These are phyloP conservation scores for Argyresthia goedartella DNA, from an alignment of 2,888 invertebrate genomes.

Conservation along the genomic window DNA sequence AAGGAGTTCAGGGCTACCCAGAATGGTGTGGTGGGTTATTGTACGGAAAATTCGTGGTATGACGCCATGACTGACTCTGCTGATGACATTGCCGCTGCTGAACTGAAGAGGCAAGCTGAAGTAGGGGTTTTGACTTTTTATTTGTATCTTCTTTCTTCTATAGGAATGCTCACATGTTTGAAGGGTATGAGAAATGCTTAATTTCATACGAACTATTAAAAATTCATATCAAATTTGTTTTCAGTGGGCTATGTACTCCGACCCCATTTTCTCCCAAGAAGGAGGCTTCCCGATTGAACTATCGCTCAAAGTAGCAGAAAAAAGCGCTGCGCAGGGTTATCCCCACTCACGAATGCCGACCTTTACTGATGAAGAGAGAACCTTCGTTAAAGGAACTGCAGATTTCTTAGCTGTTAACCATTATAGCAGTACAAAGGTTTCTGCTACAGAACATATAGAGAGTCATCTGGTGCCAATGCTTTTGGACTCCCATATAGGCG, in stretches of 20 bases:
- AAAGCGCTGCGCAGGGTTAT: slow-evolving; percentile 34
- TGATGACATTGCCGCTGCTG: slow-evolving; percentile 37
- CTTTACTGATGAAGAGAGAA: slow-evolving; percentile 44
- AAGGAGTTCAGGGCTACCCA: slow-evolving; percentile 15
- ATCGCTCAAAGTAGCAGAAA: slow-evolving; percentile 28
- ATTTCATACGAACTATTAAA: neutral
- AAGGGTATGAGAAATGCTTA: no score
- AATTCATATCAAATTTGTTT: neutral
- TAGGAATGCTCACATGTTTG: no score
- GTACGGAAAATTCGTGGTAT: slow-evolving; percentile 24
- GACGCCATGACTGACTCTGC: slow-evolving; percentile 34
- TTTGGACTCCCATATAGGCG: slow-evolving; percentile 26
- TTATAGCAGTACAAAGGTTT: neutral
- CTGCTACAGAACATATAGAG: neutral
- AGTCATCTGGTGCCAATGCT: slow-evolving; percentile 23
- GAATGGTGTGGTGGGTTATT: slow-evolving; percentile 30
- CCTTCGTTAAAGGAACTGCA: slow-evolving; percentile 57
- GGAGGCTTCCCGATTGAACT: slow-evolving; percentile 44
- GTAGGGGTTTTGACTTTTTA: no score
- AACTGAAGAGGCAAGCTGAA: slow-evolving; percentile 21
- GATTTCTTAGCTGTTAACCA: slow-evolving; percentile 61
- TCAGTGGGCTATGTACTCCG: slow-evolving; percentile 24
- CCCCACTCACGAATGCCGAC: slow-evolving; percentile 33
- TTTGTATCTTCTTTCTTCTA: no score
- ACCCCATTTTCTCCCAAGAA: slow-evolving; percentile 27